Conservation (phyloP, 2,797 vertebrate species). For the Alcedo quadribrachys region DNA sequence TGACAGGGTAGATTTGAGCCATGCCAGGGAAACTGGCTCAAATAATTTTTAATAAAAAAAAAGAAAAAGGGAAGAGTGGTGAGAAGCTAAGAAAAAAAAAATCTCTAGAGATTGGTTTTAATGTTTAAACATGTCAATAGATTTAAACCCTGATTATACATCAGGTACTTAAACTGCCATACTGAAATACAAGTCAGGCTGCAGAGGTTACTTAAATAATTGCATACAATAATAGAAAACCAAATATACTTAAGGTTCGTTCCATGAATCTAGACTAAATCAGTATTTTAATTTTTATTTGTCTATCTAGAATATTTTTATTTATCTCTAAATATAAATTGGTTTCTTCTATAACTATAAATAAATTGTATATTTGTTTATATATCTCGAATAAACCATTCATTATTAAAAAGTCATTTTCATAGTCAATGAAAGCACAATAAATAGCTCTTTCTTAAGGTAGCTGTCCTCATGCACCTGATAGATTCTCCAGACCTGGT, state of each 20-base stretch:
- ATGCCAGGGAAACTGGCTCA: not conserved
- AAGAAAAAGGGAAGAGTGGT: no score
- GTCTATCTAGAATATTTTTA: no score
- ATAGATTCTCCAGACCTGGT: not conserved
- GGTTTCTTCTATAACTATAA: no score
- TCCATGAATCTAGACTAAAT: not conserved
- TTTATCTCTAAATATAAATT: no score
- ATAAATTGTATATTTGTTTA: no score
- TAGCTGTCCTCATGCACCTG: not conserved
- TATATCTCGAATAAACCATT: no score
- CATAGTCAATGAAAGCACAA: not conserved
- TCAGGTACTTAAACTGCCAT: not conserved
- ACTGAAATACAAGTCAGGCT: not conserved
- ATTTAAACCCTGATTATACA: not conserved
- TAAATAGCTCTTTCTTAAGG: not conserved
- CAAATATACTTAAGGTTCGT: not conserved
- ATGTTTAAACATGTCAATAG: not conserved
- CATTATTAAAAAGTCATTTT: no score
- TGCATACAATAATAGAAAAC: not conserved
- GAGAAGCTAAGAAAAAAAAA: not conserved
- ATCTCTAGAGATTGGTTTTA: not conserved
- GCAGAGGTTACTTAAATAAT: not conserved
- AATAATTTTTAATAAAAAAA: not conserved
- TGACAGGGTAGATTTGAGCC: not conserved
- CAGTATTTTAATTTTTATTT: no score